These are phyloP conservation scores for Corapipo altera DNA, from an alignment of 2,113 vertebrate species.

Conservation along the genomic window DNA sequence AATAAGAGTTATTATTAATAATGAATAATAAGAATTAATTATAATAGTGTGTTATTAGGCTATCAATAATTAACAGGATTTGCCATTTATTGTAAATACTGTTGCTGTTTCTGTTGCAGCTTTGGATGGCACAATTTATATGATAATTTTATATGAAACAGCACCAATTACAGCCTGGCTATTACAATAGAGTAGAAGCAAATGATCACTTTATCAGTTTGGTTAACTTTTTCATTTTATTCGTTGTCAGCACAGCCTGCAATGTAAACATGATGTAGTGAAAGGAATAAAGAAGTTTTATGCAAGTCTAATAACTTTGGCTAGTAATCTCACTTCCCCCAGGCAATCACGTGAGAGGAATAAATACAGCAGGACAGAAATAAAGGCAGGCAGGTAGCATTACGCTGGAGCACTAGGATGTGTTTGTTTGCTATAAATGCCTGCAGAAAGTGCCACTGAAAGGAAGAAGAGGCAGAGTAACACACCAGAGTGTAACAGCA, in stretches of 20 bases:
- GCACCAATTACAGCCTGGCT: constrained; percentile 48
- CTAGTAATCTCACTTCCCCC: neutral
- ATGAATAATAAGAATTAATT: constrained; percentile 45
- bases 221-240: constrained; percentile 65
- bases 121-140: constrained; percentile 60
- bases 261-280: constrained; percentile 44
- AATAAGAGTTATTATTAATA: constrained; percentile 51
- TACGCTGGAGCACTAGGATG: neutral
- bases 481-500: neutral
- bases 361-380: neutral
- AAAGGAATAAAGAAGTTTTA: constrained; percentile 33
- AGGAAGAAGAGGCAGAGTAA: neutral
- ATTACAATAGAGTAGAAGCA: constrained; percentile 29
- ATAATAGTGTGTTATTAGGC: constrained; percentile 46
- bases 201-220: constrained; percentile 43
- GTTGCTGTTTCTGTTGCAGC: constrained; percentile 41
- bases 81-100: constrained; percentile 56
- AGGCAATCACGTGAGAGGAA: neutral
- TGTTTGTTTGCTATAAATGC: neutral
- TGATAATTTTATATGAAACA: constrained; percentile 65
- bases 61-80: constrained; percentile 69
- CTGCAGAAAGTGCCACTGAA: neutral
- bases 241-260: constrained; percentile 22
- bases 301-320: neutral
- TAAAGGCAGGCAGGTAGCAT: neutral